phyloP scores from a whole-genome alignment of 2,797 vertebrate genomes.

The Dromococcyx pavoninus region DNA sequence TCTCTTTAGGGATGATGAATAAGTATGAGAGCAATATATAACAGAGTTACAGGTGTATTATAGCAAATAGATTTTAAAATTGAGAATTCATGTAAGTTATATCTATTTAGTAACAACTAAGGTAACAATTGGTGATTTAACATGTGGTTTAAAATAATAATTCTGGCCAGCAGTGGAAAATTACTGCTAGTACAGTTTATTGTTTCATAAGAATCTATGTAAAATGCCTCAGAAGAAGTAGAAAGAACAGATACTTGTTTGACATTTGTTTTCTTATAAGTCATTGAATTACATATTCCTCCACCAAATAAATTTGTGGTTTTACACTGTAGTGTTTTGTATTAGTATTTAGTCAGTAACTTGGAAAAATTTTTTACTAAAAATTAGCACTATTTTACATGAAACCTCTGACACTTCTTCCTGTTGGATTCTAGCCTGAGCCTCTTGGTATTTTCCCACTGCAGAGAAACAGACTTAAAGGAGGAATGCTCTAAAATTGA shows the following conservation, averaged over 20 bases:
- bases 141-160: conserved; percentile 57
- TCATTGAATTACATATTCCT: neutral
- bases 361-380: neutral
- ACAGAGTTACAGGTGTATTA: neutral
- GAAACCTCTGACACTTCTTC: neutral
- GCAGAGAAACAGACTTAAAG: neutral
- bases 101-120: conserved; percentile 48
- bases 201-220: conserved; percentile 25
- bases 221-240: conserved; percentile 11
- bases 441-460: neutral
- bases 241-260: conserved; percentile 34
- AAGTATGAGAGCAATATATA: conserved; percentile 2
- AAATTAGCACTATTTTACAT: neutral
- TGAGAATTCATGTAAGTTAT: neutral
- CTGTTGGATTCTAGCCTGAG: neutral
- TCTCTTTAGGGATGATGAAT: neutral
- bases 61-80: neutral
- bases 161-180: conserved; percentile 56
- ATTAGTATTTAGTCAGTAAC: neutral
- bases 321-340: neutral
- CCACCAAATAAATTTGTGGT: neutral
- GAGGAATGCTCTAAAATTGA: neutral
- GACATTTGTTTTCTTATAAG: conserved; percentile 2
- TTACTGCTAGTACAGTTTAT: conserved; percentile 56
- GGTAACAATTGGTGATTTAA: conserved; percentile 71